A percentile compares a stretch with the other conserved stretches of the same genome.
Evolutionary conservation across 2,888 invertebrate species (phyloP).

Genomic region (Anarsia innoxiella): DNA sequence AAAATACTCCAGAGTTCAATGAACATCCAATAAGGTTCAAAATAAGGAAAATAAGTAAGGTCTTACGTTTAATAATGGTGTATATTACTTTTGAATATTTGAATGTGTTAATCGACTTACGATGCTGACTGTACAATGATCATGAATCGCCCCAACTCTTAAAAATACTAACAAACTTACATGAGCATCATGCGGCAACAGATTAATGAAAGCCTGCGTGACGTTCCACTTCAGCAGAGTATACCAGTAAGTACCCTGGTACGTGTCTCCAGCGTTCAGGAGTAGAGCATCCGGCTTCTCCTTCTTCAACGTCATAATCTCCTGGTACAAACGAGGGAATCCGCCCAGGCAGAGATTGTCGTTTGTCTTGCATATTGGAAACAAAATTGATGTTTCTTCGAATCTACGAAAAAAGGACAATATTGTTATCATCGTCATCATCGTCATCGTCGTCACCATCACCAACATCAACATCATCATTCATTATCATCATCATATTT

Average conservation of each 20-base stretch:
- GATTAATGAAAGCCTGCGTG: constrained; percentile 83
- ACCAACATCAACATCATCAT: no score
- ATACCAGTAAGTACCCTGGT: constrained; percentile 90
- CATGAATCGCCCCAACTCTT: background rate
- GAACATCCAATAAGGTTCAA: no score
- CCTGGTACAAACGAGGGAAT: constrained; percentile 78
- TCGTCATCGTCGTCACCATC: no score
- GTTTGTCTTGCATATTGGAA: constrained; percentile 70
- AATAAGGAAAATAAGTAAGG: no score
- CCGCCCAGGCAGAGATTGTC: constrained; percentile 79
- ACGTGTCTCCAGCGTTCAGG: constrained; percentile 88
- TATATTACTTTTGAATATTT: no score
- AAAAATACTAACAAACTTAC: constrained; percentile 56
- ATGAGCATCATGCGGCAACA: constrained; percentile 84
- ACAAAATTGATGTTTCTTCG: constrained; percentile 72
- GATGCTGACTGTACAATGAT: no score
- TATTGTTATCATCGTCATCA: no score
- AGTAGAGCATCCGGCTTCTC: constrained; percentile 77
- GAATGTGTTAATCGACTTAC: no score
- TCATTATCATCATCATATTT: no score
- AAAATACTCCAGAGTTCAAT: no score
- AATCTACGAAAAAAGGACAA: constrained; percentile 69
- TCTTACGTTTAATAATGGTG: no score
- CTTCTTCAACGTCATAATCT: constrained; percentile 59
- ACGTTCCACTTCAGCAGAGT: constrained; percentile 82